Base-by-base conservation (phyloP, 2,113 vertebrate genomes). In the Opisthocomus hoazin region DNA sequence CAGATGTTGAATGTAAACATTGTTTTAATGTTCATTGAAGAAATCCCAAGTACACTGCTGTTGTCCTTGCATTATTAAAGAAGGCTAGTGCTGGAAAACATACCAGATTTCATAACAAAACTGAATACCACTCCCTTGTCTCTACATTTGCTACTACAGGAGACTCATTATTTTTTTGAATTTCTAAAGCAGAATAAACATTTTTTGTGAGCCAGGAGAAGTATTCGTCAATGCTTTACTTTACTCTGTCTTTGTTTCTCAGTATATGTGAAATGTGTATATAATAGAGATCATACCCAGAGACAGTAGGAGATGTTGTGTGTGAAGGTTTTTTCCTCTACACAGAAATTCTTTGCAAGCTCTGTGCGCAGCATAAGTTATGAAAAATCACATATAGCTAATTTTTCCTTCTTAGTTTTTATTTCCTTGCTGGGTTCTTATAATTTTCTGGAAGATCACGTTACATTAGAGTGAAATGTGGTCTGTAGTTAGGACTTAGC, bases 381-480 rank as follows among this genome's bases (percentile, higher is more conserved):
- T 46, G 63, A 81, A 78, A 83, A 97, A 83, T 66, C 66, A 87
- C 32, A 34, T 63, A 73, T 27, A 83, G 43, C 56, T 58, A 56
- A n/a, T 70, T 93, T 75, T 87, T 70, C 27, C 37, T 61, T 86
- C 95, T 87, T 93, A 70, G 77, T 93, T 96, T 95, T 93, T 90
- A 89, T 92, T 92, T 87, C 29, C 34, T 87, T 79, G 46, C 60
- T 63, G 81, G 74, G 75, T 76, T 94, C 51, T 80, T 75, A 84
- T 79, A 86, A 63, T 95, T 92, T 87, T 88, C 74, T 61, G 71
- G 85, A 66, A 93, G 80, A 73, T 79, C 54, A 78, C 19, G 71
- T 93, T 95, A 69, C 66, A 92, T 96, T 88, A 95, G 78, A 91
- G 75, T 76, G 90, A 88, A 94, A 96, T 96, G 86, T 88, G 81